Evolutionary conservation across 2,113 vertebrate genomes (phyloP).

Genomic region (Thunnus thynnus): DNA sequence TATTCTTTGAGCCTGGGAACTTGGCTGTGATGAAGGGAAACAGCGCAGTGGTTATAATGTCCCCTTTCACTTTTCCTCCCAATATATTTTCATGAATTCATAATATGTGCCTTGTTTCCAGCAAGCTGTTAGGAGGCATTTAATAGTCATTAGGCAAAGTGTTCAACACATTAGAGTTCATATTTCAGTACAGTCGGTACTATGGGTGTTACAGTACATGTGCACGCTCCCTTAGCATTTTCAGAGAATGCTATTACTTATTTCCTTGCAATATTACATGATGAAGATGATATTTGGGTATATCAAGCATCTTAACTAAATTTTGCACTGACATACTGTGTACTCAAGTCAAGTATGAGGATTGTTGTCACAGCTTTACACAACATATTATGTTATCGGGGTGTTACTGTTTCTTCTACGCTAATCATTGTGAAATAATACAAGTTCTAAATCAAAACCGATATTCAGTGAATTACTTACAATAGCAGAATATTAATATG

Average conservation of each 20-base stretch:
- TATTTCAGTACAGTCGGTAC: constrained; percentile 17
- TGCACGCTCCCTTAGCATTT: background rate
- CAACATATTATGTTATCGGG: background rate
- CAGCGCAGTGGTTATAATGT: constrained; percentile 6
- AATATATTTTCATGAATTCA: constrained; percentile 33
- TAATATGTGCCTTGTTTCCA: constrained; percentile 32
- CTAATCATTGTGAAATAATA: background rate
- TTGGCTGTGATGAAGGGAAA: constrained; percentile 37
- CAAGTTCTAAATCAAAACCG: background rate
- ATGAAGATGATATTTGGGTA: background rate
- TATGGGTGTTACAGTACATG: background rate
- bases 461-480: background rate
- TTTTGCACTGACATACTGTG: background rate
- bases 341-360: background rate
- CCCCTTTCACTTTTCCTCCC: constrained; percentile 32
- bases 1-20: constrained; percentile 35
- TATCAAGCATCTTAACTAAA: background rate
- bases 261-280: constrained; percentile 3
- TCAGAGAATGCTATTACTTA: background rate
- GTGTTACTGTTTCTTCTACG: background rate
- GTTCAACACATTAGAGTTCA: constrained; percentile 11
- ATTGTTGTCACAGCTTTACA: background rate
- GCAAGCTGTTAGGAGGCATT: constrained; percentile 29
- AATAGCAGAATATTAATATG: background rate
- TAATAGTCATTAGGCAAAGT: constrained; percentile 38